Evolutionary conservation across 1,140 invertebrate genomes (phyloP), one percentile per base, ranked within the genome.

Genomic region (Lordiphosa mommai): DNA sequence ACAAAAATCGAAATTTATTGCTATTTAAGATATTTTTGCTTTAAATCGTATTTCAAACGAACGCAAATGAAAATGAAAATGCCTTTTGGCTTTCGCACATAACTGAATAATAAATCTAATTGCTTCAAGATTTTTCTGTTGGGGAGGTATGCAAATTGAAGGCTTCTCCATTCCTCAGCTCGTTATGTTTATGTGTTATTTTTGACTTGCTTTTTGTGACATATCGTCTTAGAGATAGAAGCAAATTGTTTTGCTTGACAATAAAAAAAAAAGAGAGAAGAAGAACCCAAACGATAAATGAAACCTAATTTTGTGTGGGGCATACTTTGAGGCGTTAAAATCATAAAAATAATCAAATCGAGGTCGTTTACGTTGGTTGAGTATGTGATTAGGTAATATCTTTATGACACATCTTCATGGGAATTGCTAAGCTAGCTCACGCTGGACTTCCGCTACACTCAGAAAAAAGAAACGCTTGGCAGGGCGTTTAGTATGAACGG

Each of bases 1-100:
- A 70, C 86, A 61, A 87, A 73, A 88, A 88, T 88, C 86, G 76
- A 88, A 88, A 88, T 88, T 88, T 88, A 87, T 88, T 86, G 72
- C 86, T 76, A 80, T 88, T 88, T 72, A 72, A 86, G 86, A 87
- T 86, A 74, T 86, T 87, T 87, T 66, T 67, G 48, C 43, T 37
- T 32, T 48, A 52, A 58, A 47, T 23, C 47, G 16, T 10, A 6
- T 1, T 13, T 3, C 6, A 43, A 29, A 13, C 30, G 49, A 40
- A 38, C 8, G 17, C 30, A 41, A 46, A 44, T 66, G 64, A 20
- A 16, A 49, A 16, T 49, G 63, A 53, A 63, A 66, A 66, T 66
- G 63, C 46, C 61, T 58, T 66, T 66, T 46, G 50, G 40, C 40
- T 7, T 9, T 6, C 20, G 12, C 16, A n/a, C 12, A 7, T 60